These are phyloP conservation scores for Chrysina gloriosa DNA, from an alignment of 2,888 invertebrate genomes.

Conservation along the genomic window DNA sequence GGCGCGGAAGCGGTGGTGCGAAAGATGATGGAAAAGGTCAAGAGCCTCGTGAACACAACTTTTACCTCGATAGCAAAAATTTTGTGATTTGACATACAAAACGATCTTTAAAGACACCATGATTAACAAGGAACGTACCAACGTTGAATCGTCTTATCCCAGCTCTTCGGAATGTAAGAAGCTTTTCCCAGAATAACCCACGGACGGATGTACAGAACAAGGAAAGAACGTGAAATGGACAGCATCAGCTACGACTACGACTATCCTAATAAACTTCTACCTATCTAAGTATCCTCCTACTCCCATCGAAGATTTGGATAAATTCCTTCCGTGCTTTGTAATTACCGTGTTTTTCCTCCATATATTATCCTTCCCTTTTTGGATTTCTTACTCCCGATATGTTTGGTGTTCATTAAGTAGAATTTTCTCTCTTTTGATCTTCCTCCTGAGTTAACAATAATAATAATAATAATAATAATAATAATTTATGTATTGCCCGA, in stretches of 20 bases:
- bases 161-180: slow-evolving; percentile 47
- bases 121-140: slow-evolving; percentile 36
- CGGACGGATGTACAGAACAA: slow-evolving; percentile 42
- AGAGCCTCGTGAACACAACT: neutral
- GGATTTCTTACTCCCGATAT: too few relatives aligned
- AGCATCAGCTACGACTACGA: slow-evolving; percentile 5
- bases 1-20: neutral
- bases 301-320: too few relatives aligned
- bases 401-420: too few relatives aligned
- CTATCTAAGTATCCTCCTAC: too few relatives aligned
- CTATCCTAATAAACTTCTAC: slow-evolving; percentile 8
- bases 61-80: slow-evolving; percentile 18
- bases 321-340: too few relatives aligned
- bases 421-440: too few relatives aligned
- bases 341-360: too few relatives aligned
- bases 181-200: slow-evolving; percentile 43
- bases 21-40: neutral
- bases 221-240: slow-evolving; percentile 20
- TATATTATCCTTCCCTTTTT: too few relatives aligned
- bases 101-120: slow-evolving; percentile 12
- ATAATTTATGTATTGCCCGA: too few relatives aligned
- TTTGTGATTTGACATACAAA: slow-evolving; percentile 42
- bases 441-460: too few relatives aligned
- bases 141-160: slow-evolving; percentile 44
- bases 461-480: too few relatives aligned